Percentiles rank a stretch among this genome's conserved stretches.
Evolutionary conservation across 2,797 vertebrate species (phyloP).

Genomic region (Spatula versicolor): DNA sequence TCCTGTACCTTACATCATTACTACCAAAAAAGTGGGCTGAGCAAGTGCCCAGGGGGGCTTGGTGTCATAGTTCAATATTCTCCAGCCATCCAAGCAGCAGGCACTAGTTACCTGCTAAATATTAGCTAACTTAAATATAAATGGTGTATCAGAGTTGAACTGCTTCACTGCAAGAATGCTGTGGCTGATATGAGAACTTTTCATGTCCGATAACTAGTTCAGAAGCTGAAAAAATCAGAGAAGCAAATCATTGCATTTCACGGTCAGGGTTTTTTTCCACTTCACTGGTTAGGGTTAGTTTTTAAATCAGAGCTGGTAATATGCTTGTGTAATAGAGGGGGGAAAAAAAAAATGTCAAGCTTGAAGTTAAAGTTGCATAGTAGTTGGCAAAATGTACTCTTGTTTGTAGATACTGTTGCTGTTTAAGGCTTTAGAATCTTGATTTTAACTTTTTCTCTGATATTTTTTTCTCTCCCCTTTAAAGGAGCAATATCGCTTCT

Average conservation of each 20-base stretch:
- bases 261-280: neutral
- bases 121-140: neutral
- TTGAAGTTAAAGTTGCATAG: neutral
- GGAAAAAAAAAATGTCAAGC: neutral
- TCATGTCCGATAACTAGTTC: neutral
- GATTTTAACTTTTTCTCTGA: neutral
- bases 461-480: neutral
- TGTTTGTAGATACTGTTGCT: neutral
- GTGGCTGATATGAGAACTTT: neutral
- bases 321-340: neutral
- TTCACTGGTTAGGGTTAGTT: neutral
- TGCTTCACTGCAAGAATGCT: neutral
- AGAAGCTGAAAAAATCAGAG: neutral
- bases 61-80: neutral
- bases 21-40: neutral
- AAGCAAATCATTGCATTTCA: neutral
- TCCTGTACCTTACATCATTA: neutral
- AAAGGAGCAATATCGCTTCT: constrained; percentile 98
- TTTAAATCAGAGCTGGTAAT: neutral
- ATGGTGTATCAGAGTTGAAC: neutral
- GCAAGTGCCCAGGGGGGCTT: neutral
- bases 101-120: neutral
- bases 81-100: neutral
- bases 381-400: neutral
- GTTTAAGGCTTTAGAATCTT: neutral